These are phyloP conservation scores for Hyla sarda DNA, from an alignment of 2,113 vertebrate genomes.

Conservation along the genomic window DNA sequence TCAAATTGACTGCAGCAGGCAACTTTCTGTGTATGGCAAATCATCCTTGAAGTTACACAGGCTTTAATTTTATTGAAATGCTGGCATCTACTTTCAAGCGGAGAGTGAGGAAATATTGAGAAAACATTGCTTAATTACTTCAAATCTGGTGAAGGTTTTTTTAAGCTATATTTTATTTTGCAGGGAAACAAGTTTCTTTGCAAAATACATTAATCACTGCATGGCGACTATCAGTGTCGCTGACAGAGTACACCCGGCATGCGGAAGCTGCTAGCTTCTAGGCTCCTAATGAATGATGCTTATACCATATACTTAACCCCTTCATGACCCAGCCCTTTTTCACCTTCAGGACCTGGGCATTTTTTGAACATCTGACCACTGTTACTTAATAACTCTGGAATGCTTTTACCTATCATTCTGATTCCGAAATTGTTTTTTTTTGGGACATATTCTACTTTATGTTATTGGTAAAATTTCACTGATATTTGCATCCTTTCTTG, in stretches of 20 bases:
- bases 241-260: background rate
- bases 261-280: background rate
- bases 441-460: no score
- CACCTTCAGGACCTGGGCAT: no score
- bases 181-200: background rate
- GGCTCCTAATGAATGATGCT: no score
- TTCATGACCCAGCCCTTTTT: no score
- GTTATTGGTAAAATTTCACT: no score
- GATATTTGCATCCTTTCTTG: no score
- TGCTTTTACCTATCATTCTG: no score
- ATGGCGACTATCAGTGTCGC: background rate
- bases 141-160: conserved; percentile 45
- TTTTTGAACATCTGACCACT: no score
- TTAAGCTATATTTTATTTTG: conserved; percentile 36
- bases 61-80: conserved; percentile 64
- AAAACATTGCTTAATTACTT: conserved; percentile 67
- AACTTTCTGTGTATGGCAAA: conserved; percentile 39
- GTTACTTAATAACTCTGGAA: no score
- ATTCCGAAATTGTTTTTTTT: no score
- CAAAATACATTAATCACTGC: background rate
- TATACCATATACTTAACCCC: no score
- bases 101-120: conserved; percentile 61
- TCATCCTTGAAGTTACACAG: conserved; percentile 10
- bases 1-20: conserved; percentile 66
- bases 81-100: conserved; percentile 62